Conservation (phyloP, 2,797 vertebrate species). For the Gymnoscopelus microlampas region DNA sequence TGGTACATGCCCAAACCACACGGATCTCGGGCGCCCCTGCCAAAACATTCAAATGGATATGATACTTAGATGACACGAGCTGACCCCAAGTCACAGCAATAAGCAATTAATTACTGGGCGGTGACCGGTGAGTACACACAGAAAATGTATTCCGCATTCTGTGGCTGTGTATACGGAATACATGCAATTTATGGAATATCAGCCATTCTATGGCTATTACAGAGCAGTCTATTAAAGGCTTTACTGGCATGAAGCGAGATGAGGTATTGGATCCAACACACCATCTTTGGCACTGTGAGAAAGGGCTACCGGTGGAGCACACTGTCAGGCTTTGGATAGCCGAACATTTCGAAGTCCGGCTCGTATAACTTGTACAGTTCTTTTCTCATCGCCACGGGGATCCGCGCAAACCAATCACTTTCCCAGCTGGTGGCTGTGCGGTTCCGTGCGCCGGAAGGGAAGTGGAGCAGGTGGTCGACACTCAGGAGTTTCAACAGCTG, state of each 20-base stretch:
- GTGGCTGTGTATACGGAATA: no score
- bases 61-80: no score
- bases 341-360: slow-evolving; percentile 94
- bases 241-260: slow-evolving; percentile 31
- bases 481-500: slow-evolving; percentile 89
- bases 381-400: slow-evolving; percentile 86
- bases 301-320: slow-evolving; percentile 53
- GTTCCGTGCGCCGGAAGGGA: slow-evolving; percentile 90
- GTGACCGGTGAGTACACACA: no score
- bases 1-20: no score
- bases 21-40: no score
- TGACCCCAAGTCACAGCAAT: no score
- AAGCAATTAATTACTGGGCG: no score
- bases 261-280: slow-evolving; percentile 45
- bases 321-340: slow-evolving; percentile 90
- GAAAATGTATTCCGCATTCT: no score
- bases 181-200: no score
- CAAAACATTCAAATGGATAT: no score
- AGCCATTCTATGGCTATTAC: background rate
- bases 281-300: slow-evolving; percentile 35
- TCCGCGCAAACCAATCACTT: slow-evolving; percentile 89
- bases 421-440: slow-evolving; percentile 93
- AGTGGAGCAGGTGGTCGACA: slow-evolving; percentile 87
- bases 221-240: slow-evolving; percentile 42
- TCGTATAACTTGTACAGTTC: slow-evolving; percentile 93